Evolutionary conservation across 2,797 vertebrate species (phyloP).

Genomic region (Gymnothorax javanicus): DNA sequence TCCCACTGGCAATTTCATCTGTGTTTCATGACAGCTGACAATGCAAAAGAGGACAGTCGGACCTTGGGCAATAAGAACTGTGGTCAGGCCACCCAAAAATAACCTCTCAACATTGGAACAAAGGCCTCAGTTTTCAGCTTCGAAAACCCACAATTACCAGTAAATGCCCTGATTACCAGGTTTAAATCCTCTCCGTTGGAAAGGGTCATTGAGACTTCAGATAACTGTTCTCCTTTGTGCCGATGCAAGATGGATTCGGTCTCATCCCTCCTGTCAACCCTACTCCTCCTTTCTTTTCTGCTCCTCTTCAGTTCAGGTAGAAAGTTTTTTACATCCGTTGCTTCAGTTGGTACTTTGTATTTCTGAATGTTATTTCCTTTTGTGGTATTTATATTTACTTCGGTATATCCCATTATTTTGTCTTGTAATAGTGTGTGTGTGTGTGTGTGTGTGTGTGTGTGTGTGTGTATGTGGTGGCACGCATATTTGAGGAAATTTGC

Average conservation of each 20-base stretch:
- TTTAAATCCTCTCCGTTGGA: not conserved
- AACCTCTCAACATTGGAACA: conserved; percentile 3
- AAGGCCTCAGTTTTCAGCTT: not conserved
- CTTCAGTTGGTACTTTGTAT: not conserved
- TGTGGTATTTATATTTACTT: not conserved
- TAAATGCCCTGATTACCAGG: conserved; percentile 33
- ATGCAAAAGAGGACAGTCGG: conserved; percentile 45
- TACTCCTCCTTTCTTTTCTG: conserved; percentile 32
- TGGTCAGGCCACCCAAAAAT: conserved; percentile 28
- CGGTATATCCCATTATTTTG: not conserved
- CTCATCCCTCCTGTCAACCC: not conserved
- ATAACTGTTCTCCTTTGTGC: not conserved
- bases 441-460: not conserved
- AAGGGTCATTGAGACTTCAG: not conserved
- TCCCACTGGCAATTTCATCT: conserved; percentile 18
- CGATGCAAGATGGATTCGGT: conserved; percentile 1
- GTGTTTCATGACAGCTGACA: conserved; percentile 70
- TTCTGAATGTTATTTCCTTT: not conserved
- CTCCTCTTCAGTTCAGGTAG: conserved; percentile 39
- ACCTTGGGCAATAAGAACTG: conserved; percentile 20
- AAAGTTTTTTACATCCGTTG: not conserved
- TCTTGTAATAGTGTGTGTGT: not conserved
- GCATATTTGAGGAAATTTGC: not conserved
- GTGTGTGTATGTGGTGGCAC: not conserved
- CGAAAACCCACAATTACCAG: conserved; percentile 34